Percentiles rank a stretch among this genome's conserved stretches.
Evolutionary conservation across 64 coral and sea anemone species (phyloP).

Genomic region (Stylophora pistillata): DNA sequence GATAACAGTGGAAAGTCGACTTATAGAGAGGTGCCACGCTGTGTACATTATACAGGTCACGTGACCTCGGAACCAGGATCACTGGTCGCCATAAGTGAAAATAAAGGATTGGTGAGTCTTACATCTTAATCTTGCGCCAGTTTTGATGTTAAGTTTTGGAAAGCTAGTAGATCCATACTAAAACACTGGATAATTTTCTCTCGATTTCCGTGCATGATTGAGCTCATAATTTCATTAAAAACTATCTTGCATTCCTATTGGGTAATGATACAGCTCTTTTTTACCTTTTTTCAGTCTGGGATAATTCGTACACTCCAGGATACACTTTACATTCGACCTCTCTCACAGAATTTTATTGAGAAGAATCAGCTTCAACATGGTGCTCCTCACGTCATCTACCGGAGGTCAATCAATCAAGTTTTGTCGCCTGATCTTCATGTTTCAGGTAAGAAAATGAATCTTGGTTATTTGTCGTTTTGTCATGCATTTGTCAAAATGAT

Average conservation of each 20-base stretch:
- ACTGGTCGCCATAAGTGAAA: constrained; percentile 40
- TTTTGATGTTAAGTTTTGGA: not conserved
- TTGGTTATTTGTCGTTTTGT: not conserved
- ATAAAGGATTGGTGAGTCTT: constrained; percentile 29
- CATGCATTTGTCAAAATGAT: not conserved
- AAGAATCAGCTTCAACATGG: not conserved
- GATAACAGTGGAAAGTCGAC: not conserved
- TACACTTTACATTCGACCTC: constrained; percentile 32
- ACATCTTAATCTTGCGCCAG: not conserved
- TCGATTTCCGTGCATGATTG: too few relatives aligned
- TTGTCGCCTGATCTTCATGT: not conserved
- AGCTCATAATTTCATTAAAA: too few relatives aligned
- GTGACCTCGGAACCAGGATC: constrained; percentile 42
- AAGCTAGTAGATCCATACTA: too few relatives aligned
- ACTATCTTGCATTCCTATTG: too few relatives aligned
- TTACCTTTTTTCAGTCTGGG: constrained; percentile 1
- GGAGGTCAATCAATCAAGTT: not conserved
- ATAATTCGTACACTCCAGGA: constrained; percentile 7
- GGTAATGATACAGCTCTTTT: not conserved
- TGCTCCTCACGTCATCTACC: constrained; percentile 4
- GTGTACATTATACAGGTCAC: constrained; percentile 33
- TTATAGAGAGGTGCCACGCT: not conserved
- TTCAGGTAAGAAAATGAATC: not conserved
- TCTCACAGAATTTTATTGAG: not conserved
- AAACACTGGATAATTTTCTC: too few relatives aligned